Percentiles rank a stretch among this genome's conserved stretches.
Conservation (phyloP, 2,888 invertebrate species). For the Nasonovia ribisnigri region DNA sequence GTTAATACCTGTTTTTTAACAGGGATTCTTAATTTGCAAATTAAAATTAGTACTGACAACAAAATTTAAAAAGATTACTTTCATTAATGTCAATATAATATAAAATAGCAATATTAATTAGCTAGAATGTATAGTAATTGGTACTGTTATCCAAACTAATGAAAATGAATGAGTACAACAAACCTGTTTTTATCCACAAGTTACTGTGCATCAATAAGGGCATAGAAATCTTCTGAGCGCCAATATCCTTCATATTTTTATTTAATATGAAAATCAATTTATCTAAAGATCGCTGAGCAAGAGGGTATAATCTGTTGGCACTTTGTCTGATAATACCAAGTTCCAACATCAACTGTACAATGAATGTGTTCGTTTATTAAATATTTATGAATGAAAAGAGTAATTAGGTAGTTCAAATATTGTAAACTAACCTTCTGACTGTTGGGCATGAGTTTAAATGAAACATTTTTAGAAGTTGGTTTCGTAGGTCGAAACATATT, state of each 20-base stretch:
- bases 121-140: neutral
- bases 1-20: no score
- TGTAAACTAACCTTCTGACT: no score
- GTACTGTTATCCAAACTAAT: neutral
- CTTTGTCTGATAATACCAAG: no score
- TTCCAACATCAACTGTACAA: no score
- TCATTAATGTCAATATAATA: no score
- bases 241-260: slow-evolving; percentile 78
- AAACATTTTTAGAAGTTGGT: no score
- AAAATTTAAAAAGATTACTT: neutral
- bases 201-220: slow-evolving; percentile 79
- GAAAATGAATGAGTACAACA: slow-evolving; percentile 66
- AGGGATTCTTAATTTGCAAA: neutral
- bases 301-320: no score
- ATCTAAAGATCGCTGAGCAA: no score
- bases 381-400: no score
- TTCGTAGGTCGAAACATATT: slow-evolving; percentile 69
- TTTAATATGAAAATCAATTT: slow-evolving; percentile 83
- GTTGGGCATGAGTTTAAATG: no score
- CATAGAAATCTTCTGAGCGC: slow-evolving; percentile 84
- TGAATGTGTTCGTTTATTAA: no score
- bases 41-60: neutral
- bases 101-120: neutral
- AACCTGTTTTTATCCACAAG: slow-evolving; percentile 81
- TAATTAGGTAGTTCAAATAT: no score